A percentile compares a stretch with the other conserved stretches of the same genome.
phyloP scores from a whole-genome alignment of 2,797 vertebrate species.

The Eupleurogrammus muticus region DNA sequence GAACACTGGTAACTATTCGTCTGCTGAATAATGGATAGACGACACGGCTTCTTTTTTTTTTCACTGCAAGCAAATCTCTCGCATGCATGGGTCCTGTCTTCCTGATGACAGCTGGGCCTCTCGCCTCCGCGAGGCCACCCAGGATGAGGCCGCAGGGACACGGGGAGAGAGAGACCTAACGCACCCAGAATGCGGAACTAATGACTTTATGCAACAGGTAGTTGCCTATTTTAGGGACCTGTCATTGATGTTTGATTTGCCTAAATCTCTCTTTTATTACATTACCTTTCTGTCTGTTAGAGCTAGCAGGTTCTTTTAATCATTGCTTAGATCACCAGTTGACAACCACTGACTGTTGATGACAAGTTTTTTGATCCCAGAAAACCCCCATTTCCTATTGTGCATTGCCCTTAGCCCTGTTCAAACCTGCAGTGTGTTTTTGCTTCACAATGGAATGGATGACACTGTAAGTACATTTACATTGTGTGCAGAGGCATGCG shows the following conservation, averaged over 20 bases:
- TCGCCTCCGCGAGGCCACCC: constrained; percentile 33
- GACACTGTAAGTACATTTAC: constrained; percentile 47
- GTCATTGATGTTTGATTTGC: neutral
- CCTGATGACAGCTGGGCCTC: constrained; percentile 62
- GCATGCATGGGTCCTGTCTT: constrained; percentile 55
- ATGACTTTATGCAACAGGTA: neutral
- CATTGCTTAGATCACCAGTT: constrained; percentile 22
- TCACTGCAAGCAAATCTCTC: constrained; percentile 56
- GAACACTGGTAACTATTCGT: constrained; percentile 63
- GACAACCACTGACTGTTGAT: neutral
- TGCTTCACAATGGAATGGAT: constrained; percentile 22
- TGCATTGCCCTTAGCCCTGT: constrained; percentile 42
- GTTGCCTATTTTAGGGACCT: neutral
- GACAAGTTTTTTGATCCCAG: constrained; percentile 21
- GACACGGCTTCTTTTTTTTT: constrained; percentile 65
- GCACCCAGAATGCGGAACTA: constrained; percentile 5
- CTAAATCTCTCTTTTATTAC: neutral
- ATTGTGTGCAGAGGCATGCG: constrained; percentile 21
- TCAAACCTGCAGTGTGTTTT: constrained; percentile 50
- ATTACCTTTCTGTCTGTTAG: neutral
- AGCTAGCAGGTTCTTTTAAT: neutral
- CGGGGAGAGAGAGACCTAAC: constrained; percentile 5
- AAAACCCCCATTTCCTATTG: constrained; percentile 23
- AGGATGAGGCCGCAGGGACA: constrained; percentile 18
- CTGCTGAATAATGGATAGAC: constrained; percentile 71